Conservation (phyloP, 2,113 vertebrate species). For the Archocentrus centrarchus region DNA sequence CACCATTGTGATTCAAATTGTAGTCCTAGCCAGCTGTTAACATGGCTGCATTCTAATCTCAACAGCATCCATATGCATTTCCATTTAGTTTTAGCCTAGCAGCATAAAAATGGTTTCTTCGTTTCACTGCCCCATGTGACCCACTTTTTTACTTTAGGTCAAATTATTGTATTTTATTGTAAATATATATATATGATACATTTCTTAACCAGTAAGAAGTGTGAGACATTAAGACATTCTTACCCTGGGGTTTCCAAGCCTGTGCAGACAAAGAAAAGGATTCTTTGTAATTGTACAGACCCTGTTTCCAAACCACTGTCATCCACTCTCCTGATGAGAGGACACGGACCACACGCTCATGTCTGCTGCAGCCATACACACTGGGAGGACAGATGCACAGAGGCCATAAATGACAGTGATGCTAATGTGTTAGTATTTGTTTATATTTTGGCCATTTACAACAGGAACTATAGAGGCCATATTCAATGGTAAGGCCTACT, state of each 20-base stretch:
- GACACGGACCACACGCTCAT: slow-evolving; percentile 85
- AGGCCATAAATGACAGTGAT: not conserved
- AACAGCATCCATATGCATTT: no score
- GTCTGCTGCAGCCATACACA: slow-evolving; percentile 89
- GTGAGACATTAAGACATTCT: slow-evolving; percentile 30
- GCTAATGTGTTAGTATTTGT: not conserved
- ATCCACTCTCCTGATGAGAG: slow-evolving; percentile 89
- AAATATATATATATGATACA: not conserved
- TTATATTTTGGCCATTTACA: not conserved
- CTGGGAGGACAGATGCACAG: slow-evolving; percentile 65
- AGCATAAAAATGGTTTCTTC: no score
- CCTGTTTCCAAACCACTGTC: slow-evolving; percentile 93
- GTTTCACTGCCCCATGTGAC: not conserved
- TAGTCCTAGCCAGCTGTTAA: no score
- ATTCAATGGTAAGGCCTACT: not conserved
- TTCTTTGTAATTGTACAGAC: slow-evolving; percentile 89
- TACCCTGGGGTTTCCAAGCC: slow-evolving; percentile 82
- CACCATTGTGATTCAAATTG: no score
- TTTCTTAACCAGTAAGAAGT: not conserved
- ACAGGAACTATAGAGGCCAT: not conserved
- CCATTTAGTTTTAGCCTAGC: no score
- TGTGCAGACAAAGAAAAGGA: slow-evolving; percentile 88
- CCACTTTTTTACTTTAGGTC: not conserved
- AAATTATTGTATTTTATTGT: not conserved
- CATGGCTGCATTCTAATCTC: no score